Conservation (phyloP, 2,888 invertebrate species). For the Chironomus riparius region DNA sequence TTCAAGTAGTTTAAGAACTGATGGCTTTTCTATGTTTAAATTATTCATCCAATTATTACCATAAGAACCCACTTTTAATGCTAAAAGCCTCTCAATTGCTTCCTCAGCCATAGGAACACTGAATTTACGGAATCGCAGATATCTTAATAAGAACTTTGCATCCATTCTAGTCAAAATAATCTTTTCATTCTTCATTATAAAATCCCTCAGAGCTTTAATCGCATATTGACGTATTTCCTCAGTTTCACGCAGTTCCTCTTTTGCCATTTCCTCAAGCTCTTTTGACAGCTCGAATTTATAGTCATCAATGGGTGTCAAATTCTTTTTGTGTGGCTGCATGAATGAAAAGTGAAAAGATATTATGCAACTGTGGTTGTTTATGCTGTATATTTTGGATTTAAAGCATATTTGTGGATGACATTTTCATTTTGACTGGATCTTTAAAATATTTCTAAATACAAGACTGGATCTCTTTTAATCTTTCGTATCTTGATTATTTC, state of each 20-base stretch:
- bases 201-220: constrained; percentile 55
- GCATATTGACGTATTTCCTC: constrained; percentile 54
- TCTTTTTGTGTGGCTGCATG: constrained; percentile 35
- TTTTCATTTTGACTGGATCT: too few relatives aligned
- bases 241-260: constrained; percentile 61
- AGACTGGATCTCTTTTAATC: too few relatives aligned
- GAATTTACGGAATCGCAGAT: constrained; percentile 71
- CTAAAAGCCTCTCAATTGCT: constrained; percentile 65
- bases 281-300: constrained; percentile 53
- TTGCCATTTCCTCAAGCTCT: constrained; percentile 55
- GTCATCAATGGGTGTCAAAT: constrained; percentile 52
- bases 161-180: constrained; percentile 61
- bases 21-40: constrained; percentile 59
- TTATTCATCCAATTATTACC: constrained; percentile 60
- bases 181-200: constrained; percentile 53
- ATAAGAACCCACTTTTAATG: constrained; percentile 67
- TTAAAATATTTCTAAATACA: too few relatives aligned
- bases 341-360: too few relatives aligned
- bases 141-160: constrained; percentile 60
- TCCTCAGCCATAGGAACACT: constrained; percentile 70
- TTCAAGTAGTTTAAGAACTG: constrained; percentile 60
- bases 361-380: too few relatives aligned
- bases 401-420: neutral
- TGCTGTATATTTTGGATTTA: neutral
- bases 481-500: too few relatives aligned